These are phyloP conservation scores for Parnassius orleans DNA, from an alignment of 2,888 invertebrate genomes.

Conservation along the genomic window DNA sequence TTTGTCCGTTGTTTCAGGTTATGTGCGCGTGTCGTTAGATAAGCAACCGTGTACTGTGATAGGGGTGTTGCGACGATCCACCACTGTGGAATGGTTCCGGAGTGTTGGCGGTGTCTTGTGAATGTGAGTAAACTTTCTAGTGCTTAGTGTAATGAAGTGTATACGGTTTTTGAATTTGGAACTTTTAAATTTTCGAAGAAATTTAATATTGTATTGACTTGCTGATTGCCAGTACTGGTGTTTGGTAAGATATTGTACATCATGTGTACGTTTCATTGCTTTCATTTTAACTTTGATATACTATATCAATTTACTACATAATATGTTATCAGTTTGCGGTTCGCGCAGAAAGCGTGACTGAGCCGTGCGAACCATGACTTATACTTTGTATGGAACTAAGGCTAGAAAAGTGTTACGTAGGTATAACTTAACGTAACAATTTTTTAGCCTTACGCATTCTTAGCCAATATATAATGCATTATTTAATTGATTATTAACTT, in stretches of 20 bases:
- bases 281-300: background rate
- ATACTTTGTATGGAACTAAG: slow-evolving; percentile 6
- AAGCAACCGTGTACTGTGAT: slow-evolving; percentile 60
- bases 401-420: background rate
- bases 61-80: slow-evolving; percentile 58
- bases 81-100: slow-evolving; percentile 77
- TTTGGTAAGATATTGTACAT: background rate
- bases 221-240: background rate
- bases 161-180: slow-evolving; percentile 9
- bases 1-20: slow-evolving; percentile 69
- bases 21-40: slow-evolving; percentile 70
- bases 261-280: background rate
- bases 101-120: slow-evolving; percentile 65
- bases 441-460: too few species aligned
- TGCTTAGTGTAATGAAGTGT: slow-evolving; percentile 16
- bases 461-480: too few species aligned
- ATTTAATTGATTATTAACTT: too few species aligned
- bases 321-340: background rate
- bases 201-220: background rate
- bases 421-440: too few species aligned
- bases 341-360: slow-evolving; percentile 22
- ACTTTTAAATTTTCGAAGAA: slow-evolving; percentile 5
- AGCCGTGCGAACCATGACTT: slow-evolving; percentile 10
- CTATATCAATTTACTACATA: background rate
- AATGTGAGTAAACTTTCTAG: slow-evolving; percentile 56